Base-by-base conservation (phyloP, 2,113 vertebrate species). In the Tragelaphus strepsiceros region DNA sequence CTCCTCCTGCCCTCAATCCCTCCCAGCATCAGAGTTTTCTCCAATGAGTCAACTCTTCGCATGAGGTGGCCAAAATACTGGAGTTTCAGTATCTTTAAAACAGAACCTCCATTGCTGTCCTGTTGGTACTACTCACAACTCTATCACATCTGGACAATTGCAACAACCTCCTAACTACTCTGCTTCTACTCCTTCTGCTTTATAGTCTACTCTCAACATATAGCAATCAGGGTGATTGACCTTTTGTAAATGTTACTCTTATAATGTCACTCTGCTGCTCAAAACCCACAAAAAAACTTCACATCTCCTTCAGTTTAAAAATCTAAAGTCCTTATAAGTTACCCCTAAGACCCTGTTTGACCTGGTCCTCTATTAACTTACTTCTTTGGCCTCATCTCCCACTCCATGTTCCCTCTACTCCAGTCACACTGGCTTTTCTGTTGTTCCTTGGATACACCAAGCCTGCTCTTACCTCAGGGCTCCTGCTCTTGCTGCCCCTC, bases 71-170 rank as follows among this genome's bases (percentile, higher is more conserved):
- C n/a, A n/a, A n/a, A n/a, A n/a, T n/a, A n/a, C n/a, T n/a, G n/a
- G n/a, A n/a, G n/a, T n/a, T n/a, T n/a, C n/a, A n/a, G n/a, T 92
- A 16, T 78, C 14, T 83, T 96, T 49, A 88, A 77, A 96, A 49
- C 2, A 88, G 26, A 85, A 61, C 87, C 13, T 61, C 54, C 46
- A 89, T 2, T 93, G 86, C 85, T 62, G 71, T 51, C 22, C 86
- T 81, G 84, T 6, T 43, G 21, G 26, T 67, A 15, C 54, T 32
- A 67, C 59, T 32, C 39, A 51, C 49, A 39, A 39, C 12, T 62
- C 53, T 28, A 21, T 81, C 39, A 54, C 10, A 71, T 43, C n/a
- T 74, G 21, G n/a, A 74, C 54, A 26, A 46, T 0, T 80, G 28
- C 1, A 59, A 61, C 5, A 59, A 39, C 53, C 26, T 81, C 53